Evolutionary conservation across 2,113 vertebrate species (phyloP).

Genomic region (Tachuris rubrigastra): DNA sequence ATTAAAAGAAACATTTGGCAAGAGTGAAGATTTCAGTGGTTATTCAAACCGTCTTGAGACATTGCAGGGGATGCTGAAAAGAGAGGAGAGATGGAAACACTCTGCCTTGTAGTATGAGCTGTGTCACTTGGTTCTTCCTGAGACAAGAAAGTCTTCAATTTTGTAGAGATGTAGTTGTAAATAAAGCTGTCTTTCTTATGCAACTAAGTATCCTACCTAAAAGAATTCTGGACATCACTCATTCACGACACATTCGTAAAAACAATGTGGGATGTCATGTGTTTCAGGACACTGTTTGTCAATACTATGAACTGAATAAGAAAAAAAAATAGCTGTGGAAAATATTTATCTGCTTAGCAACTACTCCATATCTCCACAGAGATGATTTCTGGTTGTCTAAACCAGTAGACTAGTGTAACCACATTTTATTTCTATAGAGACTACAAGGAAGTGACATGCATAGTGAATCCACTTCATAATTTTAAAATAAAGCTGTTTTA

Average conservation of each 20-base stretch:
- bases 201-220: background rate
- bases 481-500: background rate
- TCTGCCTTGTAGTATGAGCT: background rate
- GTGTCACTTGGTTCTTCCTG: background rate
- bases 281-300: background rate
- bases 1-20: background rate
- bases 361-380: background rate
- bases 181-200: background rate
- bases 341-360: background rate
- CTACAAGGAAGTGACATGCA: background rate
- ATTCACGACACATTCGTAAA: background rate
- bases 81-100: background rate
- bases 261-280: accelerated
- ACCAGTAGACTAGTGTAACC: background rate
- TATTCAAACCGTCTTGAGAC: background rate
- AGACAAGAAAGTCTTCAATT: background rate
- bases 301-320: background rate
- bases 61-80: background rate
- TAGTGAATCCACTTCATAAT: background rate
- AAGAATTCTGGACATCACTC: background rate
- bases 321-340: background rate
- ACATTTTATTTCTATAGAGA: background rate
- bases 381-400: background rate
- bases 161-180: background rate
- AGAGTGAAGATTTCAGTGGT: background rate